Base-by-base conservation (phyloP, 2,797 vertebrate genomes). In the Paedocypris micromegethes region DNA sequence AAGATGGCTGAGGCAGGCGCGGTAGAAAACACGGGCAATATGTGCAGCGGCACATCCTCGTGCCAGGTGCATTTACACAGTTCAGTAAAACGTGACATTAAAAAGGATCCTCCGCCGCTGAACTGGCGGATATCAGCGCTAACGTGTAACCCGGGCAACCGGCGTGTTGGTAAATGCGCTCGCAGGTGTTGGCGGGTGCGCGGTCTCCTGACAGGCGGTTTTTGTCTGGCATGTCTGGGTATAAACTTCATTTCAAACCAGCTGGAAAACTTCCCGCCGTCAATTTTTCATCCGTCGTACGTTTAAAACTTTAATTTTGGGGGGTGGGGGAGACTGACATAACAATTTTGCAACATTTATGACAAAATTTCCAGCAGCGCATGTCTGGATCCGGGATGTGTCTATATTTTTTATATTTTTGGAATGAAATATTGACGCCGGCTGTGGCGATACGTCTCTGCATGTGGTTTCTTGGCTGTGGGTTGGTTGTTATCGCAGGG, bases 41-140 rank as follows among this genome's bases (percentile, higher is more conserved):
- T 66, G 58, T n/a, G 52, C 48, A 1, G 50, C 48, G 50, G 58
- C 50, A 61, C 43, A 61, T 61, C 61, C 58, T 53, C 58, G 61
- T 62, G 57, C 45, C 72, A 71, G 49, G 55, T 66, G 53, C 60
- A 42, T 37, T 63, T 50, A 64, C 41, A 63, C 67, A 58, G 43
- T 70, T 65, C 61, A 68, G 61, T 63, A 48, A 67, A 66, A 78
- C 67, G 63, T 64, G 46, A 66, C 53, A 73, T 73, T 65, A 65
- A 71, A 71, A 49, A 66, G 60, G 53, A 54, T 60, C 54, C 40
- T 46, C 59, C 45, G 58, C 57, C 63, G 51, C 63, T 70, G 55
- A 72, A 23, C 59, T 65, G 41, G 61, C 57, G 62, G 50, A 60
- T 54, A 62, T 52, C 51, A 63, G 52, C 49, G 43, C 23, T 44